A percentile compares a stretch with the other conserved stretches of the same genome.
Evolutionary conservation across 2,888 invertebrate genomes (phyloP).

Genomic region (Pristionchus exspectatus): DNA sequence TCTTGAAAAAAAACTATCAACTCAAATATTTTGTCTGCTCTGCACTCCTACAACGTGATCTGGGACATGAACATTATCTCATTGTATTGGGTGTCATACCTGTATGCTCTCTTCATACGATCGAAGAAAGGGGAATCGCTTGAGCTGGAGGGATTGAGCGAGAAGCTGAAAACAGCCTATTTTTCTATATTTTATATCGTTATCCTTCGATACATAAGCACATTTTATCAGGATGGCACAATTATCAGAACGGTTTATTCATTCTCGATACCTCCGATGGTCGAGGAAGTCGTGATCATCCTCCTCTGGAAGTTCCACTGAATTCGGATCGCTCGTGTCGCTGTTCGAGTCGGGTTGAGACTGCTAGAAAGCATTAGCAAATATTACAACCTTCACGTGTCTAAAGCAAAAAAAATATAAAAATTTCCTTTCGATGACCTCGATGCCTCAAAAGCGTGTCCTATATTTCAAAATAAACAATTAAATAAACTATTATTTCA

Average conservation of each 20-base stretch:
- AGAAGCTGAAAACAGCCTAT: constrained; percentile 8
- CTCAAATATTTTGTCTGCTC: too few relatives aligned
- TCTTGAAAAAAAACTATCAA: background rate
- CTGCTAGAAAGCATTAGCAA: background rate
- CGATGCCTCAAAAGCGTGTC: too few relatives aligned
- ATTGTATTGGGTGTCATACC: background rate
- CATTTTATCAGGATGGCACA: too few relatives aligned
- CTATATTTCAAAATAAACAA: too few relatives aligned
- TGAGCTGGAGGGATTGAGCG: background rate
- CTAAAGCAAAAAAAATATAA: too few relatives aligned
- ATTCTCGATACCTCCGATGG: background rate
- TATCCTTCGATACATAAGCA: too few relatives aligned
- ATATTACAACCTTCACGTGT: too few relatives aligned
- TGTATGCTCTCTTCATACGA: constrained; percentile 24
- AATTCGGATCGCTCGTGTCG: constrained; percentile 16
- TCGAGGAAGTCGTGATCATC: background rate
- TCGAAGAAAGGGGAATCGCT: background rate
- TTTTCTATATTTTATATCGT: background rate
- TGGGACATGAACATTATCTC: too few relatives aligned
- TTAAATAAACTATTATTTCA: background rate
- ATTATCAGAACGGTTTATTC: too few relatives aligned
- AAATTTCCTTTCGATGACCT: too few relatives aligned
- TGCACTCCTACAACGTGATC: too few relatives aligned
- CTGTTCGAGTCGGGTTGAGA: background rate
- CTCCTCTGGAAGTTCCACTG: background rate